phyloP scores from a whole-genome alignment of 2,888 invertebrate genomes.

The Anorthoa munda region DNA sequence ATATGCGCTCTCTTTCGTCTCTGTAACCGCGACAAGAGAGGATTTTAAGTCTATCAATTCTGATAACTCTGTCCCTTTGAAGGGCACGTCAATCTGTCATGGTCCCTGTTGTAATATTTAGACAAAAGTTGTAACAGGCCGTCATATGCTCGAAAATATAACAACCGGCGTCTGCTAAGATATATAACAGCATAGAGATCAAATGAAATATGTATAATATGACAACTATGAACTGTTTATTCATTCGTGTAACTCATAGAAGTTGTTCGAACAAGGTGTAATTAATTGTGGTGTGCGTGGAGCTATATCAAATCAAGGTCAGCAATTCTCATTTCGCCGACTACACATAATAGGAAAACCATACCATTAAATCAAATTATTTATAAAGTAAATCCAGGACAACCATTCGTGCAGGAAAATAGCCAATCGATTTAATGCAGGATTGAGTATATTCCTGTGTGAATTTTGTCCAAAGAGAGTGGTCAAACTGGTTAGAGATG shows the following conservation, averaged over 20 bases:
- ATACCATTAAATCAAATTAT: constrained; percentile 1
- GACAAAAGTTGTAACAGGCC: neutral
- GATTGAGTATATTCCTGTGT: constrained; percentile 35
- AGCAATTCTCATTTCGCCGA: neutral
- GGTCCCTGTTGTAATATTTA: neutral
- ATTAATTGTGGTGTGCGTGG: neutral
- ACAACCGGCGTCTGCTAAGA: neutral
- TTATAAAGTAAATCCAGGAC: constrained; percentile 21
- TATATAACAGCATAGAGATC: neutral
- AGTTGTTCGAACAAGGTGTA: neutral
- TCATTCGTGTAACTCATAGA: neutral
- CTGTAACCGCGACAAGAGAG: neutral
- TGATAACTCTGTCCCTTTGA: neutral
- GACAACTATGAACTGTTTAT: neutral
- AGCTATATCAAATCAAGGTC: constrained; percentile 11
- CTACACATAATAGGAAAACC: constrained; percentile 9
- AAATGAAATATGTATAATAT: too few relatives aligned
- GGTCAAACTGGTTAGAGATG: constrained; percentile 54
- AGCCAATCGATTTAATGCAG: constrained; percentile 27
- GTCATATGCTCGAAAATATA: neutral
- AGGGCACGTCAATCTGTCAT: neutral
- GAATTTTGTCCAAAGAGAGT: constrained; percentile 34
- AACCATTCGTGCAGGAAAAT: constrained; percentile 25
- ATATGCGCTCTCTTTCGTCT: neutral
- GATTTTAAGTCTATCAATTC: neutral